These are phyloP conservation scores for Chlorospingus semifuscus DNA, from an alignment of 2,797 vertebrate species.

Conservation along the genomic window DNA sequence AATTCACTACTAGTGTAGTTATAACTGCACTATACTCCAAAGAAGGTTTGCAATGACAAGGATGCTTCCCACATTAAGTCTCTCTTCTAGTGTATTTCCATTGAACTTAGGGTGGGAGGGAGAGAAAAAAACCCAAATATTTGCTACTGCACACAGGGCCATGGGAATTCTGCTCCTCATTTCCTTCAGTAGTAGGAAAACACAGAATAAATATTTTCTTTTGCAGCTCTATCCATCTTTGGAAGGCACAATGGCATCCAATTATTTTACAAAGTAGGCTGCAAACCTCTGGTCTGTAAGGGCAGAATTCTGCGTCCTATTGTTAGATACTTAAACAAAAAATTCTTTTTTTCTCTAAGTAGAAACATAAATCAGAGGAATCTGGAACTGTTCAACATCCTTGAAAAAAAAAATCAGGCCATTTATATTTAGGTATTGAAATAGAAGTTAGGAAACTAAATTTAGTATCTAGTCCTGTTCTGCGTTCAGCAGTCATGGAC, in stretches of 20 bases:
- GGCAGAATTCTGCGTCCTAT: background rate
- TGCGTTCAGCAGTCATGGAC: background rate
- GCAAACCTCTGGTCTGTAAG: background rate
- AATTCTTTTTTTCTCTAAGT: background rate
- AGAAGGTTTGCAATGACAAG: background rate
- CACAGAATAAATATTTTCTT: background rate
- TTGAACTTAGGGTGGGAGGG: background rate
- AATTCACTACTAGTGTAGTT: background rate
- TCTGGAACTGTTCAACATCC: background rate
- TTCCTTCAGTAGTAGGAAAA: background rate
- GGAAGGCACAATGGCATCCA: background rate
- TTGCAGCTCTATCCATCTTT: background rate
- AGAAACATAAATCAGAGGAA: background rate
- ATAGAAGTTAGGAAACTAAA: background rate
- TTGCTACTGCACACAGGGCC: background rate
- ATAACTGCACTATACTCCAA: background rate
- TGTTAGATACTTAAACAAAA: background rate
- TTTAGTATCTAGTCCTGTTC: background rate
- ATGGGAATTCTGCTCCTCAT: background rate
- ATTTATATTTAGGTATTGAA: conserved; percentile 13
- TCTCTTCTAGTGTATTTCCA: background rate
- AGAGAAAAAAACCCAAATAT: accelerated
- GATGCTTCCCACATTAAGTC: background rate
- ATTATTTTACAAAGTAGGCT: background rate
- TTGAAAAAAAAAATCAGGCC: conserved; percentile 10